These are phyloP conservation scores for Anthophora plumipes DNA, from an alignment of 2,888 invertebrate genomes.

Conservation along the genomic window DNA sequence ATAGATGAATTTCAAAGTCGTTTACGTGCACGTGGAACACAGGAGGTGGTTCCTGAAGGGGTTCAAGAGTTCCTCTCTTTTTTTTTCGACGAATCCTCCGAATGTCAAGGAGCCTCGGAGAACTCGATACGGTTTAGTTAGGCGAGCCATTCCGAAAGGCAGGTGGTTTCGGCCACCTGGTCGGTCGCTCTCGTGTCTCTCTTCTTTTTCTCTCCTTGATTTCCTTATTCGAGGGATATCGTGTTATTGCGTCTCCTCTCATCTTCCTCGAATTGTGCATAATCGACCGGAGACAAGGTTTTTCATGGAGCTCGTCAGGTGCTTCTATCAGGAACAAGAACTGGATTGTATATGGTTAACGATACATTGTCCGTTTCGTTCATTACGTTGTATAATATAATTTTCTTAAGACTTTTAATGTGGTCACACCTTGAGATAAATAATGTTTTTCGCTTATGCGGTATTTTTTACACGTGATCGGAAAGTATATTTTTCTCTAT, in stretches of 20 bases:
- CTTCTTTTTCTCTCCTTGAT: conserved; percentile 51
- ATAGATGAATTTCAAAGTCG: neutral
- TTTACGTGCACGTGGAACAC: conserved; percentile 15
- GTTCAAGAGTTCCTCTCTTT: conserved; percentile 9
- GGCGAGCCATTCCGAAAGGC: conserved; percentile 65
- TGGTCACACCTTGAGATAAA: no score
- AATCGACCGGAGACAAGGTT: conserved; percentile 24
- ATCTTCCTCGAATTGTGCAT: conserved; percentile 41
- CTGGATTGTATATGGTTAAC: neutral
- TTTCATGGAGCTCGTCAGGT: conserved; percentile 15
- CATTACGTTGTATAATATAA: neutral
- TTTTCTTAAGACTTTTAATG: neutral
- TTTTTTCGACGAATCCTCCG: conserved; percentile 29
- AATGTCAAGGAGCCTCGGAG: conserved; percentile 43
- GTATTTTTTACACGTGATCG: neutral
- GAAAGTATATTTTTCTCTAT: neutral
- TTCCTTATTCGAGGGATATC: conserved; percentile 64
- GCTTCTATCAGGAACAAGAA: neutral
- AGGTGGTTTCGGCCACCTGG: conserved; percentile 76
- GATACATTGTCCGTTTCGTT: neutral
- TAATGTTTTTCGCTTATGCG: no score
- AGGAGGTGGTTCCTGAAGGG: conserved; percentile 1
- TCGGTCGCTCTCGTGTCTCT: conserved; percentile 48
- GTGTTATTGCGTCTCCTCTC: conserved; percentile 51
- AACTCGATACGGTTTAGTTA: conserved; percentile 65